Base-by-base conservation (phyloP, 2,888 invertebrate genomes). In the Sclerodermus sp. region DNA sequence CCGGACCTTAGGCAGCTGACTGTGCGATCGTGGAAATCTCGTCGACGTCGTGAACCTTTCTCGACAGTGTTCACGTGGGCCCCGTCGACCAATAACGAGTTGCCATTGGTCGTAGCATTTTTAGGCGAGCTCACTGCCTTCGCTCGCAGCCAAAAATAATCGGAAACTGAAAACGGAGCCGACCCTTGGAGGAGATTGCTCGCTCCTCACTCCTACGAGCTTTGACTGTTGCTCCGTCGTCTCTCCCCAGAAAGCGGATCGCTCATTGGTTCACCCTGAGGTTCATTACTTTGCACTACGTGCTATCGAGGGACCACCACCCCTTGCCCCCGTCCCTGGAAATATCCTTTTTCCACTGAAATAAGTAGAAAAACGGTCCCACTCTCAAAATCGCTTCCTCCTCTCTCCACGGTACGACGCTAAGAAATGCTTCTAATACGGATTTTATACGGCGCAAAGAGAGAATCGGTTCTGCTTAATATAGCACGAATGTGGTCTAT, bases 1-100 rank as follows among this genome's bases (percentile, higher is more conserved):
- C 80, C 78, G 77, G 79, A 79, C 76, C 70, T 76, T 79, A 79
- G 74, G 77, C 76, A 80, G 81, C 80, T 81, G 86, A 87, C 87
- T 86, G 87, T 83, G 83, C 82, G 81, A 81, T 81, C 80, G 81
- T 81, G 55, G 56, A 57, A 55, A 60, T 55, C 52, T 55, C 44
- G 51, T 45, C 64, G 43, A 57, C 57, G 51, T 60, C 51, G 58
- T 45, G 56, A 54, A 56, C 61, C 82, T 80, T 79, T 78, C 79
- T 80, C 81, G 81, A 81, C 81, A 81, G 80, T 68, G 61, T 59
- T 57, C 60, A 60, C 61, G 60, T 60, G 65, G 15, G n/a, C 17
- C 34, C 6, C 12, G 3, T 29, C 65, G 58, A 48, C 55, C 52
- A 60, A 62, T 58, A 47, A 16, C 53, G 30, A 42, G 39, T 16